Conservation (phyloP, 2,113 vertebrate genomes). For the Percina caprodes region DNA sequence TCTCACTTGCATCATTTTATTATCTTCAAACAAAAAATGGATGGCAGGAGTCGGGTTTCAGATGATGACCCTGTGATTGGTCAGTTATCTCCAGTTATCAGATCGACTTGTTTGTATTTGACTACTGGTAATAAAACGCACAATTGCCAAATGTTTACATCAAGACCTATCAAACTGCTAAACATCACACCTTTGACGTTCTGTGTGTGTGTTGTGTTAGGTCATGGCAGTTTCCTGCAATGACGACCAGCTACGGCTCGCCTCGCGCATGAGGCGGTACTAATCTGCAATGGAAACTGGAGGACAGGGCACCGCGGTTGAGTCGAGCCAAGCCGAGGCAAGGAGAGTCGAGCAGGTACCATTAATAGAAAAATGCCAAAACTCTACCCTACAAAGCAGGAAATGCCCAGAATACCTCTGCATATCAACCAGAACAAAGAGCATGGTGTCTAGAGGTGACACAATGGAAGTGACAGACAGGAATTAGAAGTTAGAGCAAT, state of each 20-base stretch:
- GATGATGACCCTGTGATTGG: not conserved
- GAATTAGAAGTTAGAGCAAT: conserved; percentile 27
- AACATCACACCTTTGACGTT: too few species aligned
- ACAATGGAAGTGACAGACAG: conserved; percentile 54
- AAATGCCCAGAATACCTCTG: conserved; percentile 33
- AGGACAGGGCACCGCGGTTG: too few species aligned
- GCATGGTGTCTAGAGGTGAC: not conserved
- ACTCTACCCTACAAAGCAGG: conserved; percentile 14
- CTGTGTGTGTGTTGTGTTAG: too few species aligned
- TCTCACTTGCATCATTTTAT: not conserved
- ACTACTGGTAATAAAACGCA: conserved; percentile 2
- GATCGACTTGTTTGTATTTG: conserved; percentile 7
- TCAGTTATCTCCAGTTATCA: not conserved
- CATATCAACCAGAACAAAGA: conserved; percentile 36
- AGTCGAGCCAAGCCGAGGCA: too few species aligned
- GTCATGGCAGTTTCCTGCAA: too few species aligned
- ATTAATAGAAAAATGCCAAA: too few species aligned
- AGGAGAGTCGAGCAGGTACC: too few species aligned
- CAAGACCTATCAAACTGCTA: not conserved
- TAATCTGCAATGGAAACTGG: too few species aligned
- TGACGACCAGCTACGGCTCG: too few species aligned
- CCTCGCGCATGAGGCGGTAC: too few species aligned
- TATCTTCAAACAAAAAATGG: conserved; percentile 8
- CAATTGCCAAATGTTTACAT: not conserved
- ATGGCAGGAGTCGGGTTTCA: conserved; percentile 18